These are phyloP conservation scores for Heterotilapia buettikoferi DNA, from an alignment of 2,113 vertebrate genomes.

Conservation along the genomic window DNA sequence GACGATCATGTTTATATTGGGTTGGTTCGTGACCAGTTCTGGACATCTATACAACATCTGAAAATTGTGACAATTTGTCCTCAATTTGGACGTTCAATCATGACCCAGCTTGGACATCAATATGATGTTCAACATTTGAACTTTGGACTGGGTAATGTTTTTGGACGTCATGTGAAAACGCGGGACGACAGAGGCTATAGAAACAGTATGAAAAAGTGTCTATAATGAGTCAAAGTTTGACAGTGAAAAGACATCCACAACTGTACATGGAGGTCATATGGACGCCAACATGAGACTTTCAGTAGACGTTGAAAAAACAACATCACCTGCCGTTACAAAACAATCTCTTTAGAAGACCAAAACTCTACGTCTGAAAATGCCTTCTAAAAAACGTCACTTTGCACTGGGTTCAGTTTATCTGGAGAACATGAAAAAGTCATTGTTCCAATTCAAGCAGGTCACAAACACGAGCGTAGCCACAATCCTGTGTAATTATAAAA, in stretches of 20 bases:
- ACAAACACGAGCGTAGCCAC: background rate
- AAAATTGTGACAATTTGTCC: background rate
- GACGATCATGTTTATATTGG: accelerated
- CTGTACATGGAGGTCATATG: background rate
- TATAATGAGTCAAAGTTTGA: background rate
- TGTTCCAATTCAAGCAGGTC: background rate
- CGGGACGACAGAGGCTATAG: background rate
- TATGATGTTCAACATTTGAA: background rate
- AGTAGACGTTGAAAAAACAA: background rate
- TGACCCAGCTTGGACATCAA: background rate
- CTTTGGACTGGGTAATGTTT: accelerated
- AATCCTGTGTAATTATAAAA: background rate
- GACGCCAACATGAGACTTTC: background rate
- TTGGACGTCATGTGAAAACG: background rate
- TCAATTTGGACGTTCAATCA: background rate
- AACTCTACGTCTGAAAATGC: background rate
- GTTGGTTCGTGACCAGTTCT: background rate
- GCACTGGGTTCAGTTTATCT: background rate
- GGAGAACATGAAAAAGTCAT: background rate
- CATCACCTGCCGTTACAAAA: accelerated
- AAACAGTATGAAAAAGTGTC: accelerated
- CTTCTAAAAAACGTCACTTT: background rate
- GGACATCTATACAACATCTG: background rate
- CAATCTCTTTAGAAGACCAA: background rate
- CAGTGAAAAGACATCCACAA: background rate